A percentile compares a stretch with the other conserved stretches of the same genome.
Evolutionary conservation across 2,797 vertebrate species (phyloP).

Genomic region (Chiroxiphia lanceolata): DNA sequence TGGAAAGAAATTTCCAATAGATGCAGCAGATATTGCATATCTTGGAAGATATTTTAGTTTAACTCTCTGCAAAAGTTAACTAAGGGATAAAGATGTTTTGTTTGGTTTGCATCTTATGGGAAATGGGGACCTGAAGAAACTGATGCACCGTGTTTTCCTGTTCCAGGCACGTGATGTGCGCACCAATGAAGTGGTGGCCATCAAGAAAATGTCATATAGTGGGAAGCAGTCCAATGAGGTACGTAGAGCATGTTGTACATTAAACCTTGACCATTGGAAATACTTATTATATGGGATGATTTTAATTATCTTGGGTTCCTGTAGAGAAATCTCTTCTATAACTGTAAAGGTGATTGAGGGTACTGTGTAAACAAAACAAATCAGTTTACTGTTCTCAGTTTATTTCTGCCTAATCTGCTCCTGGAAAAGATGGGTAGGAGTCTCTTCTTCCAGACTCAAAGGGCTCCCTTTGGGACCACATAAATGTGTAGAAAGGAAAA

Average conservation of each 20-base stretch:
- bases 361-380: not conserved
- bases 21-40: too few species aligned
- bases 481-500: not conserved
- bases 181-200: conserved; percentile 99
- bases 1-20: not conserved
- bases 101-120: not conserved
- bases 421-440: not conserved
- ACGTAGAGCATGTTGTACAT: not conserved
- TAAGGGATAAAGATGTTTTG: not conserved
- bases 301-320: not conserved
- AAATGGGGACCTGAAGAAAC: not conserved
- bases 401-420: not conserved
- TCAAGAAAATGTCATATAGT: conserved; percentile 99
- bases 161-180: conserved; percentile 93
- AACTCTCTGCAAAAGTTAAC: not conserved
- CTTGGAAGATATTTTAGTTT: not conserved
- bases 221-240: conserved; percentile 99
- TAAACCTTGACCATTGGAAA: not conserved
- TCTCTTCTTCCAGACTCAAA: not conserved
- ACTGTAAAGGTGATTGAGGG: not conserved
- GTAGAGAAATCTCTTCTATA: not conserved
- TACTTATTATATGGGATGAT: not conserved
- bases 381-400: not conserved
- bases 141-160: not conserved
- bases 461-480: not conserved